Conservation (phyloP, 1,140 invertebrate species). For the Drosophila parabipectinata region DNA sequence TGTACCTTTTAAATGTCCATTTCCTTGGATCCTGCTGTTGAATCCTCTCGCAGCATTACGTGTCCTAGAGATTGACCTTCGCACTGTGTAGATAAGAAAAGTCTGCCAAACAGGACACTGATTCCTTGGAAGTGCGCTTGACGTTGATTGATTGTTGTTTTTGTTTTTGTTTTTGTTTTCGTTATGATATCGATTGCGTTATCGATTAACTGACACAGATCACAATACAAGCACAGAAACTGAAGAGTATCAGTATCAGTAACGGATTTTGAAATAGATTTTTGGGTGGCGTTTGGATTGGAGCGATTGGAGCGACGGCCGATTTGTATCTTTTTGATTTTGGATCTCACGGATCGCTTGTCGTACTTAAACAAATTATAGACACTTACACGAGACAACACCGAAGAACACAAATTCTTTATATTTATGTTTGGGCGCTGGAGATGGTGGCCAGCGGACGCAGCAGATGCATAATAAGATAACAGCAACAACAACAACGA, state of each 20-base stretch:
- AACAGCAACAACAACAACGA: constrained; percentile 69
- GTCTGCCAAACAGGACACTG: background rate
- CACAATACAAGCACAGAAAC: constrained; percentile 1
- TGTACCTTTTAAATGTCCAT: background rate
- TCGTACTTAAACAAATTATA: constrained; percentile 80
- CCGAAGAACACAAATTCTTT: constrained; percentile 77
- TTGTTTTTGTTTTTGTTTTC: constrained; percentile 12
- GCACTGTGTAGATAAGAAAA: constrained; percentile 15
- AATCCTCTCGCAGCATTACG: background rate
- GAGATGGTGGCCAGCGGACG: constrained; percentile 19
- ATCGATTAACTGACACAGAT: constrained; percentile 19
- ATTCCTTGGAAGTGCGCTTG: constrained; percentile 1
- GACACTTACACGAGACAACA: constrained; percentile 80
- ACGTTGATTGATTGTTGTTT: constrained; percentile 33
- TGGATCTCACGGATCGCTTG: constrained; percentile 67
- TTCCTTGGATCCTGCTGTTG: too few relatives aligned
- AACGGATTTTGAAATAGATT: constrained; percentile 10
- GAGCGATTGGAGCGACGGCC: background rate
- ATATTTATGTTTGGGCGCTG: constrained; percentile 45
- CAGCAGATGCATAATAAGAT: constrained; percentile 44
- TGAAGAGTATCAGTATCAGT: constrained; percentile 1
- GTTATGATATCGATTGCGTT: constrained; percentile 3
- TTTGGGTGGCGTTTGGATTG: background rate
- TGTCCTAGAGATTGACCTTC: background rate
- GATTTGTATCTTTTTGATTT: constrained; percentile 11